Evolutionary conservation across 2,113 vertebrate genomes (phyloP), one percentile per base, ranked within the genome.

Genomic region (Lamprotornis superbus): DNA sequence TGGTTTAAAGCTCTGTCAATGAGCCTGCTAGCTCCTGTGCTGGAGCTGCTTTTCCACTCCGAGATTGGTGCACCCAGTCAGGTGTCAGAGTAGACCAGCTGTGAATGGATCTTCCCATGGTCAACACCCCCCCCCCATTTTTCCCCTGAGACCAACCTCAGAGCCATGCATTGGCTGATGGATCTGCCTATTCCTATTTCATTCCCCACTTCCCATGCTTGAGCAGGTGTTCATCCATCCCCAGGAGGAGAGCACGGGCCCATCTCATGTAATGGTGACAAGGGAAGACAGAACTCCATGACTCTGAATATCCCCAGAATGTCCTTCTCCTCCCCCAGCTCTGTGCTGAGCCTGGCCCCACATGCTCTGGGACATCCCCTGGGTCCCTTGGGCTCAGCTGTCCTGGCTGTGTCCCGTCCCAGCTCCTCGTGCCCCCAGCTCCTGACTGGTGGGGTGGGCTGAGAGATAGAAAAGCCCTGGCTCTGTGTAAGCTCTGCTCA

Each of bases 231-330:
- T 39, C 20, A 46, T 44, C n/a, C 70, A 69, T 22, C 47, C 28
- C 25, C 11, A 47, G 59, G 17, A 52, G 59, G 25, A 53, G 25
- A 67, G 59, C 52, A 47, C 21, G 30, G 21, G 10, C 23, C 46
- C n/a, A 27, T 13, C 24, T 2, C 2, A 0, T 6, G 4, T 19
- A 9, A 14, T 4, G 11, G 39, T 39, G 53, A 42, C 10, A 1
- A 3, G 15, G 7, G 60, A 53, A 20, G n/a, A n/a, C 46, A 73
- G n/a, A 69, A 60, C 25, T 31, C 52, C 46, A 35, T 31, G 3
- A 20, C 60, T 15, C 12, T 27, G 17, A 31, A 60, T 46, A 23
- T 80, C n/a, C 67, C 21, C 2, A 3, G 28, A 59, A 40, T 69
- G 14, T 49, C n/a, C 39, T 64, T 24, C 27, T 64, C 19, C 35